These are phyloP conservation scores for Rhinichthys klamathensis DNA, from an alignment of 2,113 vertebrate species.

Conservation along the genomic window DNA sequence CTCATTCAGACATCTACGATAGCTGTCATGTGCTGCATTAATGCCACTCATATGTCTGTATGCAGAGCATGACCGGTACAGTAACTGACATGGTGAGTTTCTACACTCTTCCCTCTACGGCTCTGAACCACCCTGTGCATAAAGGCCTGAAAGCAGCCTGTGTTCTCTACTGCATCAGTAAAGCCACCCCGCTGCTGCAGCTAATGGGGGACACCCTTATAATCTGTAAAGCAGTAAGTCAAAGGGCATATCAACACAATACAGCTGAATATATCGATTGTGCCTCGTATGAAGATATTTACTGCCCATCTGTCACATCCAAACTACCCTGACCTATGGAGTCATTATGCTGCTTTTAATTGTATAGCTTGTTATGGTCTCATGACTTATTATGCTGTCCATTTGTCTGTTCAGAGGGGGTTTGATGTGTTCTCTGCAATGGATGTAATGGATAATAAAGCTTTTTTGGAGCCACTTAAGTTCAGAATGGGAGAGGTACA, in stretches of 20 bases:
- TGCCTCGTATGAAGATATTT: neutral
- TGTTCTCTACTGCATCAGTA: constrained; percentile 84
- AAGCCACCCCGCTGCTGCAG: constrained; percentile 80
- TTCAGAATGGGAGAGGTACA: constrained; percentile 84
- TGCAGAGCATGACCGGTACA: constrained; percentile 77
- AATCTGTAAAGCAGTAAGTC: constrained; percentile 88
- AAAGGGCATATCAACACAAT: neutral
- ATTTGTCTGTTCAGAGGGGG: constrained; percentile 78
- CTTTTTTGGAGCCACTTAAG: constrained; percentile 93
- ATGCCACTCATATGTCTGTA: constrained; percentile 2
- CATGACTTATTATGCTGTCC: neutral
- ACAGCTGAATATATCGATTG: neutral
- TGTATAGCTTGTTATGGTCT: neutral
- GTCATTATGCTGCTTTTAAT: neutral
- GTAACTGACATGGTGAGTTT: constrained; percentile 94
- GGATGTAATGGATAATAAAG: constrained; percentile 92
- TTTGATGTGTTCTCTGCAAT: constrained; percentile 91
- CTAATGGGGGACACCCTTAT: constrained; percentile 90
- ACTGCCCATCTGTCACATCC: neutral
- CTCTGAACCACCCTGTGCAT: constrained; percentile 91
- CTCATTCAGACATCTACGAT: neutral
- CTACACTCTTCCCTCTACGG: constrained; percentile 83
- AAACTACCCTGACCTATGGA: neutral
- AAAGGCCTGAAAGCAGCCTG: constrained; percentile 88
- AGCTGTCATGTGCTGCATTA: neutral